Conservation (phyloP, 92 coral and sea anemone species). For the Epizoanthus stellaris region DNA sequence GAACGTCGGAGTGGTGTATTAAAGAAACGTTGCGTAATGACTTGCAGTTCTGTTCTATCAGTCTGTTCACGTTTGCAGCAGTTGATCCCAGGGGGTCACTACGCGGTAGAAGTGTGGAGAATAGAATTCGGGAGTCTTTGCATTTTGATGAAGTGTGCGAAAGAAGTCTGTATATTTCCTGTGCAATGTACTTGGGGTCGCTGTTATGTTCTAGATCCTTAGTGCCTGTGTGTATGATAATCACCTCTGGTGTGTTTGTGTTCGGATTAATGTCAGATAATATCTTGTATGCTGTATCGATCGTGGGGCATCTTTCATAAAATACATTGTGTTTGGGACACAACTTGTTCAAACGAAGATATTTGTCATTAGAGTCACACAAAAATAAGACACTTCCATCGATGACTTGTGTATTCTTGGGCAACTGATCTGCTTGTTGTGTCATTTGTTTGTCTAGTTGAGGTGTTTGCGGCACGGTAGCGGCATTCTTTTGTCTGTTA, state of each 20-base stretch:
- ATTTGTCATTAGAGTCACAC: not conserved
- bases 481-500: not conserved
- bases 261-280: too few relatives aligned
- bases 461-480: conserved; percentile 17
- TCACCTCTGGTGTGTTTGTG: too few relatives aligned
- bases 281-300: not conserved
- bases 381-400: conserved; percentile 7
- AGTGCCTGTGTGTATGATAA: too few relatives aligned
- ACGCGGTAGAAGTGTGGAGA: not conserved
- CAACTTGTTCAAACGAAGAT: too few relatives aligned
- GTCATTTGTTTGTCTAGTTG: conserved; percentile 4
- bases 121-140: too few relatives aligned
- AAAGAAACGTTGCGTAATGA: not conserved
- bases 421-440: conserved; percentile 11
- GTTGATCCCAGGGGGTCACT: conserved; percentile 8
- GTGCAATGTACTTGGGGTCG: not conserved
- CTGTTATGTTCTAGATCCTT: too few relatives aligned
- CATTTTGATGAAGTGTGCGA: too few relatives aligned
- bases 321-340: conserved; percentile 10
- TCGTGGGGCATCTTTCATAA: conserved; percentile 12
- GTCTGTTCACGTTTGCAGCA: conserved; percentile 5
- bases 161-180: not conserved
- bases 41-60: not conserved
- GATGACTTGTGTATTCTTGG: conserved; percentile 10
- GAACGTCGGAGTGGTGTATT: too few relatives aligned